A percentile compares a stretch with the other conserved stretches of the same genome.
Evolutionary conservation across 2,888 invertebrate genomes (phyloP).

Genomic region (Tinea semifulvella): DNA sequence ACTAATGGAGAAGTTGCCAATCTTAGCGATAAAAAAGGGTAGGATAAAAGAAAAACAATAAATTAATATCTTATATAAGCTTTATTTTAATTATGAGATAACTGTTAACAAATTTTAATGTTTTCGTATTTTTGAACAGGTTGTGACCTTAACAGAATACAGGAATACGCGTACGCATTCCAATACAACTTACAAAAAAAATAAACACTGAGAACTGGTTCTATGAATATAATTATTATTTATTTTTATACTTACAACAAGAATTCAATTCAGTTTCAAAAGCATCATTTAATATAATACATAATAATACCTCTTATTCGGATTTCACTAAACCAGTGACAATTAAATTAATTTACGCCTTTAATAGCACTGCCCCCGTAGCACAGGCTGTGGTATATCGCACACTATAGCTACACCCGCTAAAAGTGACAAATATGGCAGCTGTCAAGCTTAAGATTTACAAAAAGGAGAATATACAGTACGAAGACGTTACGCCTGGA

Average conservation of each 20-base stretch:
- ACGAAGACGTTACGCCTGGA: too few species aligned
- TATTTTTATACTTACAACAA: conserved; percentile 64
- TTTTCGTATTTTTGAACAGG: conserved; percentile 65
- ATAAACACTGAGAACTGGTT: conserved; percentile 62
- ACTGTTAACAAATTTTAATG: conserved; percentile 54
- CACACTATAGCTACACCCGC: too few species aligned
- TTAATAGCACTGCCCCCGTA: too few species aligned
- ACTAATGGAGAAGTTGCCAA: too few species aligned
- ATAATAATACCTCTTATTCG: too few species aligned
- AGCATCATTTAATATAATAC: conserved; percentile 60
- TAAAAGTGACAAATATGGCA: too few species aligned
- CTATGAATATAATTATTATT: too few species aligned
- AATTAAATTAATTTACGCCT: neutral
- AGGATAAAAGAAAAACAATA: neutral
- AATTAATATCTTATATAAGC: conserved; percentile 61
- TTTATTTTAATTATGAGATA: conserved; percentile 66
- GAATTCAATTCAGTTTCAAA: conserved; percentile 63
- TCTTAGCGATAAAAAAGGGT: neutral
- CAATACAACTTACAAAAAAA: conserved; percentile 57
- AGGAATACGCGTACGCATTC: conserved; percentile 56
- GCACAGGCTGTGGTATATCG: too few species aligned
- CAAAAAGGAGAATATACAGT: too few species aligned
- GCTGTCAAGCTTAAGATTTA: too few species aligned
- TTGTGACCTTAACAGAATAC: conserved; percentile 67
- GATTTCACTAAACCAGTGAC: conserved; percentile 34